A percentile compares a stretch with the other conserved stretches of the same genome.
phyloP scores from a whole-genome alignment of 2,113 vertebrate genomes.

The Mesitornis unicolor region DNA sequence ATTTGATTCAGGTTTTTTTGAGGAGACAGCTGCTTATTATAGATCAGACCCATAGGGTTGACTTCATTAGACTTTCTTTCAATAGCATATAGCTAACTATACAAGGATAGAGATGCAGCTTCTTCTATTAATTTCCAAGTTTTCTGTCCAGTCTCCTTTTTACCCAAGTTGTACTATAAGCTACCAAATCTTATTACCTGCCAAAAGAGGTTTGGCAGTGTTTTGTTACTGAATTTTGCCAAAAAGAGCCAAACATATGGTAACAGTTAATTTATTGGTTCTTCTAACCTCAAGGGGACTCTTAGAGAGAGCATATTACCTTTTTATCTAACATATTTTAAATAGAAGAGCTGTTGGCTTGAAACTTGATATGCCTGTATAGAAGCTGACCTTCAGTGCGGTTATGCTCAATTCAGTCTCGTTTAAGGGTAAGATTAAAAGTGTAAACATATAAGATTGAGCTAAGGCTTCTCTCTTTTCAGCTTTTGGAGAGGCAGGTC shows the following conservation, averaged over 20 bases:
- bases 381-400: neutral
- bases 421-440: slow-evolving; percentile 33
- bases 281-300: slow-evolving; percentile 51
- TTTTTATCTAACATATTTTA: slow-evolving; percentile 67
- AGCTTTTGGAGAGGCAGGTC: neutral
- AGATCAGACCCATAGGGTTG: neutral
- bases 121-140: slow-evolving; percentile 12
- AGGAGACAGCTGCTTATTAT: neutral
- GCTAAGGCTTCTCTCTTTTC: neutral
- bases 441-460: slow-evolving; percentile 1
- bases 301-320: slow-evolving; percentile 59
- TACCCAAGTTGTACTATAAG: neutral
- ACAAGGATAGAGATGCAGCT: neutral
- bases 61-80: neutral
- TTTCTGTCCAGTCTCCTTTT: neutral
- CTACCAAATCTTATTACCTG: slow-evolving; percentile 25
- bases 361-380: slow-evolving; percentile 43
- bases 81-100: neutral
- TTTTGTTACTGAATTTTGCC: slow-evolving; percentile 59
- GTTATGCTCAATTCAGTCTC: slow-evolving; percentile 17
- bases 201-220: slow-evolving; percentile 58
- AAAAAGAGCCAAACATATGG: slow-evolving; percentile 67
- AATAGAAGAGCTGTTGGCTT: slow-evolving; percentile 58
- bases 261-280: slow-evolving; percentile 67
- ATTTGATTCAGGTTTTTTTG: neutral